These are phyloP conservation scores for Dryobotodes eremita DNA, from an alignment of 2,888 invertebrate species.

Conservation along the genomic window DNA sequence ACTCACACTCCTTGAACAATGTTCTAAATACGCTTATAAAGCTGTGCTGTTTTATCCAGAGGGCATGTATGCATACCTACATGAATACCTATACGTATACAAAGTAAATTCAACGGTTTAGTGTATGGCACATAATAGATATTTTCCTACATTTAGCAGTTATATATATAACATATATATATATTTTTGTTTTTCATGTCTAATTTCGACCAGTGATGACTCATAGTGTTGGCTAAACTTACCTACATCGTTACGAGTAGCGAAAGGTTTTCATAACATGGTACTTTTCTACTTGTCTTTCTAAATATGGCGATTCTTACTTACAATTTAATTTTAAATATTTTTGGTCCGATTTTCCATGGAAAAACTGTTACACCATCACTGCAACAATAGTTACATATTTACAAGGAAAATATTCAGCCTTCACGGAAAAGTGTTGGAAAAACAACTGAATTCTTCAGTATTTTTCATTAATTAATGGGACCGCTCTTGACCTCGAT, in stretches of 20 bases:
- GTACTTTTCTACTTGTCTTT: neutral
- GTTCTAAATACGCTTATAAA: constrained; percentile 34
- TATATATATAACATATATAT: neutral
- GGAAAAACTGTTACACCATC: neutral
- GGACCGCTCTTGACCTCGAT: constrained; percentile 36
- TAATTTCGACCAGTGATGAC: constrained; percentile 22
- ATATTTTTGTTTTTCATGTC: neutral
- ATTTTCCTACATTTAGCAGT: neutral
- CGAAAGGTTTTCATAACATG: neutral
- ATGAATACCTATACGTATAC: neutral
- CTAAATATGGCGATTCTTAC: neutral
- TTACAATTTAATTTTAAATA: neutral
- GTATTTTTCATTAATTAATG: constrained; percentile 16
- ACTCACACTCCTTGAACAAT: constrained; percentile 19
- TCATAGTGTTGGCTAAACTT: constrained; percentile 5
- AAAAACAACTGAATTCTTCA: neutral
- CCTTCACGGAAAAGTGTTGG: neutral
- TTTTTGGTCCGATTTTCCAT: neutral
- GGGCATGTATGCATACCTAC: neutral
- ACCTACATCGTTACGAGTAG: too few relatives aligned
- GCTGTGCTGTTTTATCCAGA: constrained; percentile 8
- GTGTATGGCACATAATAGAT: neutral
- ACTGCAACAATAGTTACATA: neutral
- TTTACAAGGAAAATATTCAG: neutral
- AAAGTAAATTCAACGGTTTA: neutral